Evolutionary conservation across 1,140 invertebrate species (phyloP), one percentile per base, ranked within the genome.

Genomic region (Myzus persicae): DNA sequence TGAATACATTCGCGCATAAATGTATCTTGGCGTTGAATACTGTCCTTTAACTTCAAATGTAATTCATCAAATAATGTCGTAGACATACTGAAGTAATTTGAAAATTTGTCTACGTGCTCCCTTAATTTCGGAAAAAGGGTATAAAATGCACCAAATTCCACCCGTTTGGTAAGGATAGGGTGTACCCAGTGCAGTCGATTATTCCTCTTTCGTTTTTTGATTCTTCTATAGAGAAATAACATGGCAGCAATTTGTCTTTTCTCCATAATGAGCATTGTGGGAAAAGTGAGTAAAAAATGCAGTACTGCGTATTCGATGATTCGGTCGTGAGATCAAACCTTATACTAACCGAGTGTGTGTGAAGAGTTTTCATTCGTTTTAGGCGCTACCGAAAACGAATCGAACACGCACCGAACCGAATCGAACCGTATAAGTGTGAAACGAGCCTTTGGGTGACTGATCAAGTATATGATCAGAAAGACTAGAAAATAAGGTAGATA

Each of bases 81-180:
- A n/a, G 90, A 92, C 54, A 92, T 92, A 20, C 90, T 46, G 40
- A 76, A 92, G 24, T 92, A 92, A 46, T 92, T 81, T 38, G 76
- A 92, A 92, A 92, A 92, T 76, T 92, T 92, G 40, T 67, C 36
- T 40, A 22, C 54, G 51, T 76, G 76, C n/a, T 76, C n/a, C 67
- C 67, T 76, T 76, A 76, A 76, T 40, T 44, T 38, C 31, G 36
- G 36, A 85, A 85, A 85, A 51, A 40, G 40, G 36, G 44, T 42
- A 89, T 89, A 89, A 89, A 89, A 89, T 46, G 44, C 87, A 51
- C 87, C 46, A 46, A 88, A 48, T n/a, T 88, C 87, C 46, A 48
- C 38, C 87, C 87, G 42, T 48, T 46, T 88, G n/a, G 87, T n/a
- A 40, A 84, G 24, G 40, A 84, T 84, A 84, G 82, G 82, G 40